Evolutionary conservation across 2,888 invertebrate genomes (phyloP).

Genomic region (Atrina japonica): DNA sequence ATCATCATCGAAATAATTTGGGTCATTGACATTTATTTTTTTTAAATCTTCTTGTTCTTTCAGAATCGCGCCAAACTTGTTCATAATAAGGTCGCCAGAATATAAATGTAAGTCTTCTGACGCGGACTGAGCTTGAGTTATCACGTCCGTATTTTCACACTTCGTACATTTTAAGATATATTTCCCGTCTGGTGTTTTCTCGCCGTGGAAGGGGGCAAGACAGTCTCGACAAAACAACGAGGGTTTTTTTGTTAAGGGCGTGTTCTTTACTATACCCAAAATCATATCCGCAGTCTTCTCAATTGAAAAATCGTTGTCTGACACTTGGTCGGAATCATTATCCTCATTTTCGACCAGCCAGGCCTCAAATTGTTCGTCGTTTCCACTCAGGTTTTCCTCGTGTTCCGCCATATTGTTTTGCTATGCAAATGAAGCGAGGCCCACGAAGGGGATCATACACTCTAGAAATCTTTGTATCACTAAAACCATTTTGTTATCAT

Average conservation of each 20-base stretch:
- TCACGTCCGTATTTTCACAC: conserved; percentile 51
- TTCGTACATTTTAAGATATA: conserved; percentile 50
- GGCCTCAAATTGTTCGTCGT: not conserved
- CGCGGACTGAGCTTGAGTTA: conserved; percentile 34
- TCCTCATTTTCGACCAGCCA: conserved; percentile 6
- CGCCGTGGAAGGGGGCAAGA: conserved; percentile 52
- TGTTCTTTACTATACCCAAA: no score
- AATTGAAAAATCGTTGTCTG: no score
- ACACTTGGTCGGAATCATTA: not conserved
- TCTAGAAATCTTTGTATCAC: no score
- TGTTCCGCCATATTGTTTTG: conserved; percentile 23
- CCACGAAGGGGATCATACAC: no score
- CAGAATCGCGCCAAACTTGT: conserved; percentile 51
- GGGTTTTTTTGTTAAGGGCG: conserved; percentile 7
- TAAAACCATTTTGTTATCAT: no score
- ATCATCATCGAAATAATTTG: conserved; percentile 51
- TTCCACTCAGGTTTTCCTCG: not conserved
- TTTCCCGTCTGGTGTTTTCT: conserved; percentile 42
- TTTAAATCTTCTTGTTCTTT: conserved; percentile 47
- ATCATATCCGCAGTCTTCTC: no score
- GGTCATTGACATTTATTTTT: conserved; percentile 46
- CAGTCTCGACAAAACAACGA: conserved; percentile 56
- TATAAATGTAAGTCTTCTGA: conserved; percentile 43
- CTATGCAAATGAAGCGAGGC: no score
- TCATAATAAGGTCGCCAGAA: conserved; percentile 54